phyloP scores from a whole-genome alignment of 35 echinoderm and acorn worm genomes.

The Apostichopus parvimensis region DNA sequence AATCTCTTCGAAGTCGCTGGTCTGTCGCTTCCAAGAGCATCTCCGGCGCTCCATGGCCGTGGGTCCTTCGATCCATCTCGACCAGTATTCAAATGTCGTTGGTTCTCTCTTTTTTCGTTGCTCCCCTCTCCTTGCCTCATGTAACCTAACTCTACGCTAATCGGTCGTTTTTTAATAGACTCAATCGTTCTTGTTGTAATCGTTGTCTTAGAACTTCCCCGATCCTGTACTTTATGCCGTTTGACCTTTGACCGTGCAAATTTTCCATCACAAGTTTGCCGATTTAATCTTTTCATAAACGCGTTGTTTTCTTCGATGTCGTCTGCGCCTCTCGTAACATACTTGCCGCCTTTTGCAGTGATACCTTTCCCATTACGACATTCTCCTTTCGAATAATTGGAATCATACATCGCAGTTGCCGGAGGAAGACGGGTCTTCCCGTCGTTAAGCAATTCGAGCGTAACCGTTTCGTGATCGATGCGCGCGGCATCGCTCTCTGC shows the following conservation, averaged over 20 bases:
- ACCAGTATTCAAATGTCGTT: not conserved
- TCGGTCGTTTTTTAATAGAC: not conserved
- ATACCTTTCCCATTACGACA: not conserved
- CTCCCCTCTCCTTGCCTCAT: not conserved
- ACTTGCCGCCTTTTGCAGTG: not conserved
- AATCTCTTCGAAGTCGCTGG: not conserved
- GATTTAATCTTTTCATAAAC: not conserved
- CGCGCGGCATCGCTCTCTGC: not conserved
- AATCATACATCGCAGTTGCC: not conserved
- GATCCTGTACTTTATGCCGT: not conserved
- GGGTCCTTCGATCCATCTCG: not conserved
- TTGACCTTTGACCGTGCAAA: not conserved
- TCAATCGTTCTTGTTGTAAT: not conserved
- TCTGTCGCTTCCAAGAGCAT: not conserved
- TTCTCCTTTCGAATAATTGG: not conserved
- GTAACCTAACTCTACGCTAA: slow-evolving; percentile 25
- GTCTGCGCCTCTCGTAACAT: no score
- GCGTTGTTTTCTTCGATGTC: not conserved
- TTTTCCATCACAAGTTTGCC: not conserved
- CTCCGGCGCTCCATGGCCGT: slow-evolving; percentile 23
- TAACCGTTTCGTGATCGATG: not conserved
- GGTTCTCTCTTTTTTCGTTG: not conserved
- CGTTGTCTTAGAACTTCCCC: not conserved
- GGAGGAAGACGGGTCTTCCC: not conserved
- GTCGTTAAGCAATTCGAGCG: not conserved